Percentiles rank a stretch among this genome's conserved stretches.
These are phyloP conservation scores for Zapus hudsonius DNA, from an alignment of 2,113 vertebrate genomes.

Conservation along the genomic window DNA sequence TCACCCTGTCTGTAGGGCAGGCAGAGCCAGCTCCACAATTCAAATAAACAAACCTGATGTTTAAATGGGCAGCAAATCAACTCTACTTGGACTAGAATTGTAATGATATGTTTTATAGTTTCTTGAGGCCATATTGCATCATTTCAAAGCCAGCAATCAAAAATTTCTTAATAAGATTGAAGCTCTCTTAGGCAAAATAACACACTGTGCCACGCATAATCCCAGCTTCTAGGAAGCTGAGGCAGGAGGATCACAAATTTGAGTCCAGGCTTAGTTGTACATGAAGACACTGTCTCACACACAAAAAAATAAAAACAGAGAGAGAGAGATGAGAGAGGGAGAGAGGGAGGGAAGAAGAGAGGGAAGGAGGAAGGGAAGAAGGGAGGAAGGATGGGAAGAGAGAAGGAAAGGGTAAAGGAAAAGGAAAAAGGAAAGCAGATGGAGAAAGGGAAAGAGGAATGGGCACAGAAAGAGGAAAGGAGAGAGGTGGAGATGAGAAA, in stretches of 20 bases:
- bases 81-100: neutral
- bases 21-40: too few species aligned
- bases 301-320: neutral
- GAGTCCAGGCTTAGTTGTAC: neutral
- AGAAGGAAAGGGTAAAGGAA: too few species aligned
- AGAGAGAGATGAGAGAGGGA: too few species aligned
- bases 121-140: neutral
- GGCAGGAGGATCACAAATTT: neutral
- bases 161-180: neutral
- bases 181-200: neutral
- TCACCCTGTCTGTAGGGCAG: neutral
- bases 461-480: too few species aligned
- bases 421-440: too few species aligned
- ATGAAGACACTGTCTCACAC: too few species aligned
- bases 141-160: neutral
- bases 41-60: neutral
- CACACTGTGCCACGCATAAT: neutral
- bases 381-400: too few species aligned
- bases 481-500: too few species aligned
- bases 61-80: neutral
- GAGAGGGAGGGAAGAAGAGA: too few species aligned
- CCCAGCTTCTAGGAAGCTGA: neutral
- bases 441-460: too few species aligned
- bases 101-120: neutral
- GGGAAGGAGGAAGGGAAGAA: too few species aligned